phyloP scores from a whole-genome alignment of 2,113 vertebrate genomes.

The Crotalus tigris region DNA sequence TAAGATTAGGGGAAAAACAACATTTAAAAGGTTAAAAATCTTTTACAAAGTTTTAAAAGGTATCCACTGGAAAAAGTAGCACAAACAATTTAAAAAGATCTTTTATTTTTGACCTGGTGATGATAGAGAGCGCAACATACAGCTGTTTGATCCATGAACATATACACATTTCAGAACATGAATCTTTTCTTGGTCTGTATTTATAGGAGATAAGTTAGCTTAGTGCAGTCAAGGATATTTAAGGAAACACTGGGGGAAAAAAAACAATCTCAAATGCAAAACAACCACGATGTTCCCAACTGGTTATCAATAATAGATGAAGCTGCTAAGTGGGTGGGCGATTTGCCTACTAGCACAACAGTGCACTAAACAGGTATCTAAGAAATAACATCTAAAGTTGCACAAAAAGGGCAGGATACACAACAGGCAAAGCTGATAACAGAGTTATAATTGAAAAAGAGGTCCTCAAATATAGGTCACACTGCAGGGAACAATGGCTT shows the following conservation, averaged over 20 bases:
- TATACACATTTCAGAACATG: not conserved
- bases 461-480: rapidly evolving
- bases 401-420: not conserved
- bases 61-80: not conserved
- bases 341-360: slow-evolving; percentile 50
- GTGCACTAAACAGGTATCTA: slow-evolving; percentile 31
- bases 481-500: not conserved
- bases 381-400: slow-evolving; percentile 14
- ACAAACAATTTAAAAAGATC: not conserved
- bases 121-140: not conserved
- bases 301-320: slow-evolving; percentile 50
- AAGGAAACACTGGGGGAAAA: not conserved
- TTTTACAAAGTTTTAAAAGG: not conserved
- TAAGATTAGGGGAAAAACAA: rapidly evolving
- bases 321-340: not conserved
- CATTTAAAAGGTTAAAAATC: not conserved
- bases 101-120: not conserved
- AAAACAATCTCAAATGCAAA: slow-evolving; percentile 14
- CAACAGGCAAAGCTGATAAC: not conserved
- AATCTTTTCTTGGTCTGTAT: rapidly evolving
- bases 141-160: not conserved
- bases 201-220: not conserved
- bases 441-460: not conserved
- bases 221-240: rapidly evolving
- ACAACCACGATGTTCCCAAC: slow-evolving; percentile 50